Base-by-base conservation (phyloP, 2,113 vertebrate genomes). In the Gasterosteus nipponicus region DNA sequence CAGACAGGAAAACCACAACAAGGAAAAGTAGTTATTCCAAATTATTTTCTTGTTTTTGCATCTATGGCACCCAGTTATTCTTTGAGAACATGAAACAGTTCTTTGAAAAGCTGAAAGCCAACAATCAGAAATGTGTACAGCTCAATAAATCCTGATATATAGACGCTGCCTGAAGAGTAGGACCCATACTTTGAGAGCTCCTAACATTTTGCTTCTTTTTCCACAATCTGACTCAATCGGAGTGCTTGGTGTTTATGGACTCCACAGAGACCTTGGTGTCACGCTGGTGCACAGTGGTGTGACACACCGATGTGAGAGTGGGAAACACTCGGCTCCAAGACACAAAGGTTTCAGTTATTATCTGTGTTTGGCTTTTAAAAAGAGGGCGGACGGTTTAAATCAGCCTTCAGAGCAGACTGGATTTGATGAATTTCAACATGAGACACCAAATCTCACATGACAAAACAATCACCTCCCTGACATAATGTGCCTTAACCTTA, bases 241-340 rank as follows among this genome's bases (percentile, higher is more conserved):
- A 62, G 22, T 29, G 47, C 22, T 16, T 38, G 5, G 0, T 60
- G 49, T 84, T 68, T 57, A 66, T 49, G 69, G 58, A 77, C 57
- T 68, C 57, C 41, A n/a, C 47, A 19, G 10, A 59, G 56, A 64
- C 51, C 51, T 38, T 18, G 10, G 47, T 73, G 75, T 77, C 62
- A 57, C 0, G 7, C 54, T 35, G 33, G 7, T 54, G 38, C 46
- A 11, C 47, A 57, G 29, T 26, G 14, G 15, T 68, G 16, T 69
- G 58, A 67, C 56, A 68, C 39, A 49, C 35, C 58, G 58, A 73
- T 73, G 57, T n/a, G 58, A 31, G n/a, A 68, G 33, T 39, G 9
- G 31, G 22, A 73, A 62, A 56, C 16, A 38, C 58, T 19, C 2
- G 0, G 10, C 12, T 60, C 7, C 5, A 69, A 53, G 19, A 67